Evolutionary conservation across 2,888 invertebrate species (phyloP).

Genomic region (Magallana nippona): DNA sequence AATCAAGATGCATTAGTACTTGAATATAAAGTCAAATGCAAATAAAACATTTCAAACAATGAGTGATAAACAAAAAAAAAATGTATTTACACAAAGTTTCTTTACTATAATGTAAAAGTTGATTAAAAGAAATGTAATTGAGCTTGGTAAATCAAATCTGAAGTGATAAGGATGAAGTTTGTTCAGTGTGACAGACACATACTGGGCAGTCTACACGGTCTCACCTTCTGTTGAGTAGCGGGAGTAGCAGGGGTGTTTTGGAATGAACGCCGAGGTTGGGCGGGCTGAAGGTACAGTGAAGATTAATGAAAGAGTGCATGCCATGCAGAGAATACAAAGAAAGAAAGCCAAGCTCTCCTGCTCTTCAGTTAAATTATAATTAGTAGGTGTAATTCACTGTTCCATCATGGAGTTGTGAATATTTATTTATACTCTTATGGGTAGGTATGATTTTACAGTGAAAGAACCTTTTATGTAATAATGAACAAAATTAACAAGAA

Average conservation of each 20-base stretch:
- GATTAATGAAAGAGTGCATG: constrained; percentile 17
- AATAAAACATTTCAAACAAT: no score
- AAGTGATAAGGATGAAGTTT: background rate
- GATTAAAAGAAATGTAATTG: background rate
- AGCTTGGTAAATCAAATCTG: background rate
- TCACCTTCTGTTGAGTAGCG: constrained; percentile 38
- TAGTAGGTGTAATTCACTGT: constrained; percentile 1
- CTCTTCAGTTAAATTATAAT: background rate
- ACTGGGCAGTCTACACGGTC: background rate
- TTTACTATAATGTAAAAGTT: no score
- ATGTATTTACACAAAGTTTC: no score
- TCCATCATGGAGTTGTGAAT: no score
- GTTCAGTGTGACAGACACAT: background rate
- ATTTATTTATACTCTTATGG: no score
- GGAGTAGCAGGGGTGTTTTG: constrained; percentile 24
- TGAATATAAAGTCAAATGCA: background rate
- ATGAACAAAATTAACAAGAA: background rate
- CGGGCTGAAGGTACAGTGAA: constrained; percentile 42
- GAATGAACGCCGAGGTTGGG: constrained; percentile 25
- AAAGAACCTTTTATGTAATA: background rate
- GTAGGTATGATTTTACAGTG: no score
- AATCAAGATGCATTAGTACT: background rate
- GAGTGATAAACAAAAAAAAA: background rate
- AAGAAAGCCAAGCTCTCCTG: background rate
- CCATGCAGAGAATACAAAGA: constrained; percentile 27